Base-by-base conservation (phyloP, 2,113 vertebrate genomes). In the Peromyscus maniculatus region DNA sequence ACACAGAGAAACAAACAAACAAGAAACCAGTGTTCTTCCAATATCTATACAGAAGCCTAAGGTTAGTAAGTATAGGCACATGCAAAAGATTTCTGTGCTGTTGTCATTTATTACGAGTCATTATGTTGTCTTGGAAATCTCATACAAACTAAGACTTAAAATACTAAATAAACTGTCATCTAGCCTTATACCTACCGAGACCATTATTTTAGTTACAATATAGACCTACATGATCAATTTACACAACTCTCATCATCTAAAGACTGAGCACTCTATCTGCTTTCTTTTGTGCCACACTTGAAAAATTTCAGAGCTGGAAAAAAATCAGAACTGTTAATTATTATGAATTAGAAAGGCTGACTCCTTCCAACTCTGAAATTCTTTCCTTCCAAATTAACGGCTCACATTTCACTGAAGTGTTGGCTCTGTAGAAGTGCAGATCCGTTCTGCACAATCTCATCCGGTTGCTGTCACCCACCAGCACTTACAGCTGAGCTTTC, bases 331-430 rank as follows among this genome's bases (percentile, higher is more conserved):
- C 46, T 94, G 82, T 77, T 91, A 46, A 89, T 96, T 94, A 89
- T 87, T 91, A 96, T 91, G 64, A 96, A 89, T 95, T 91, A 91
- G 57, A 91, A 39, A 95, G 69, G n/a, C 52, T 71, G 46, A 79
- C 83, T 75, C 62, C 62, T 95, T 96, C 78, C 87, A 93, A 87
- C 71, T 94, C 90, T 92, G 91, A 96, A 91, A 94, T 80, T 89
- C 88, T 91, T 74, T 87, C 74, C 89, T 71, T 93, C 86, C 89
- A 97, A 91, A 77, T 96, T 91, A 95, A 89, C 10, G 57, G 67
- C 57, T 93, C 82, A 75, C 78, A 91, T 96, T 94, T 83, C 87
- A 82, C 78, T 89, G 52, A 91, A 92, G 46, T 21, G 95, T 94
- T 87, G 66, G 52, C 64, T 97, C 93, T 94, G 89, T 93, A 26